A percentile compares a stretch with the other conserved stretches of the same genome.
These are phyloP conservation scores for Ectropis grisescens DNA, from an alignment of 1,140 invertebrate genomes.

Conservation along the genomic window DNA sequence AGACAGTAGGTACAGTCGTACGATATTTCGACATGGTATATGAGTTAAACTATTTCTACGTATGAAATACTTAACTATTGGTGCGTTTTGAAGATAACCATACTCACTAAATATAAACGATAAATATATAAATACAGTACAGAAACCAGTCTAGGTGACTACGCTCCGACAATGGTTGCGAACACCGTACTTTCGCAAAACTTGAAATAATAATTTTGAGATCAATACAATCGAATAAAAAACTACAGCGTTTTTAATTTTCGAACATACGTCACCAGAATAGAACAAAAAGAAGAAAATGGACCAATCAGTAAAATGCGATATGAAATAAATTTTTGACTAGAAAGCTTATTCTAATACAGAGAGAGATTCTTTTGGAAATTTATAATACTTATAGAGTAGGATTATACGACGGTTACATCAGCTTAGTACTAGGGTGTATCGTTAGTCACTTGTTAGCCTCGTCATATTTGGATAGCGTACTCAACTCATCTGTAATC, in stretches of 20 bases:
- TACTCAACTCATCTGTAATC: neutral
- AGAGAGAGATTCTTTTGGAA: constrained; percentile 60
- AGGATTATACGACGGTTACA: constrained; percentile 23
- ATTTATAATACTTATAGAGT: constrained; percentile 53
- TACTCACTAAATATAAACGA: no score
- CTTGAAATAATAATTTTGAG: no score
- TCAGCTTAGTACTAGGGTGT: constrained; percentile 31
- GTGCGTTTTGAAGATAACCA: constrained; percentile 6
- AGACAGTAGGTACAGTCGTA: neutral
- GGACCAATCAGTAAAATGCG: constrained; percentile 7
- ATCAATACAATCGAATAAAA: no score
- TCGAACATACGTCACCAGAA: no score
- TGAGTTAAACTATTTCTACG: no score
- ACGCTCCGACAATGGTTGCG: no score
- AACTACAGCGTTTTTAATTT: no score
- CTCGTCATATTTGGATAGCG: constrained; percentile 36
- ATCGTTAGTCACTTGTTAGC: constrained; percentile 33
- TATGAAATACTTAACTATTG: no score
- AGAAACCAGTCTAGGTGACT: no score
- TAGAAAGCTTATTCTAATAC: constrained; percentile 64
- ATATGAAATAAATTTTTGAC: constrained; percentile 61
- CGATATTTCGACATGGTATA: neutral
- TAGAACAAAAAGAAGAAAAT: no score
- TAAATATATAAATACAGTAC: no score
- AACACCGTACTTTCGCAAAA: no score